Evolutionary conservation across 2,797 vertebrate genomes (phyloP).

Genomic region (Xiphophorus birchmanni): DNA sequence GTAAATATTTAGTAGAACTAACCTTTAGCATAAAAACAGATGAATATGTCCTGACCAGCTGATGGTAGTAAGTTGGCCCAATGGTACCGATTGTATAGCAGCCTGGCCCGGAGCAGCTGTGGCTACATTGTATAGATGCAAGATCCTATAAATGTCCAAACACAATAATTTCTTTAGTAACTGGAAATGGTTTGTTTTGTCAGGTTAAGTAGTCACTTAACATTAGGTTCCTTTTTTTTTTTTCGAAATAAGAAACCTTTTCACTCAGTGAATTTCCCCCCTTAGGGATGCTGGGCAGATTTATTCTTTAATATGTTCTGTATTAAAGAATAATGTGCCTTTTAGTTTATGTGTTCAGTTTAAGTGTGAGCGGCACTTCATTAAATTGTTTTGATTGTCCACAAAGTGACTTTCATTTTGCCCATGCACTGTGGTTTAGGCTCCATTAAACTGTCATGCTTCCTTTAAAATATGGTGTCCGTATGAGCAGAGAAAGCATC

Average conservation of each 20-base stretch:
- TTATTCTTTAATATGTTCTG: conserved; percentile 40
- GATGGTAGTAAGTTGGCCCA: background rate
- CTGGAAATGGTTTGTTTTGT: background rate
- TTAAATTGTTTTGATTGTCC: conserved; percentile 35
- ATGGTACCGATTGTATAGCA: background rate
- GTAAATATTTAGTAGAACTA: background rate
- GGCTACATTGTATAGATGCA: background rate
- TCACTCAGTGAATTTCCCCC: background rate
- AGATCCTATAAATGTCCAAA: background rate
- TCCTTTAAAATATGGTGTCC: conserved; percentile 15
- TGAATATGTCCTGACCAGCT: background rate
- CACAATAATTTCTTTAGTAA: background rate
- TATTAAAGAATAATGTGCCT: conserved; percentile 4
- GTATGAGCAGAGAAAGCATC: conserved; percentile 25
- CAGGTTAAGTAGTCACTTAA: background rate
- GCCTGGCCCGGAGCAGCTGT: background rate
- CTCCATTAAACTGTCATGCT: conserved; percentile 59
- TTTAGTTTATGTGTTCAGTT: conserved; percentile 14
- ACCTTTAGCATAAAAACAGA: background rate
- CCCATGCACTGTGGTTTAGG: conserved; percentile 25
- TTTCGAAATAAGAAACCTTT: background rate
- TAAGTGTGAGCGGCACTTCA: conserved; percentile 20
- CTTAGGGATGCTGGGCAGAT: conserved; percentile 5
- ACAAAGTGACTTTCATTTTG: conserved; percentile 34
- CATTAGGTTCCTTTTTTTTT: background rate